Evolutionary conservation across 2,888 invertebrate genomes (phyloP), one percentile per base, ranked within the genome.

Genomic region (Oligia latruncula): DNA sequence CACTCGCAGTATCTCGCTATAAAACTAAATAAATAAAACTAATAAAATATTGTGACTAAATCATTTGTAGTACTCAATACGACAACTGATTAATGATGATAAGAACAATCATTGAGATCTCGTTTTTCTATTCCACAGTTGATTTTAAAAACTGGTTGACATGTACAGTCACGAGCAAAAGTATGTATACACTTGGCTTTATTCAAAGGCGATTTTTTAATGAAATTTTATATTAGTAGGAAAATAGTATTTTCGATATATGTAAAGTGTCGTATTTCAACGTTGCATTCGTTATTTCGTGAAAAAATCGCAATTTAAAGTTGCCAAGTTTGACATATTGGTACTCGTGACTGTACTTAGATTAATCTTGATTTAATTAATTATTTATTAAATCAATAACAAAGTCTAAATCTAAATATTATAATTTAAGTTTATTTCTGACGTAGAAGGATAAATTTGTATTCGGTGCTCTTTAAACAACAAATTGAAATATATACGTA

Each of bases 11-110:
- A 71, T 75, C 68, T 78, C 58, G 43, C 17, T 15, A 23, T 23
- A 9, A 58, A 84, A 81, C 55, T 40, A 55, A 55, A 62, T 8
- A 40, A 8, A 46, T 55, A 55, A 17, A 46, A 55, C n/a, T 4
- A 52, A 58, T 43, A 66, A 55, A 66, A 71, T 20, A 35, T 13
- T 20, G n/a, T 15, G 23, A 29, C 17, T 64, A 46, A 58, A 83
- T 71, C 17, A 52, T 23, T 62, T 86, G 83, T 86, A 71, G 76
- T 82, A 0, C 49, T 68, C n/a, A 73, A 67, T 81, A 85, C n/a
- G 66, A 85, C 86, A 40, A 62, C 35, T 65, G 35, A 65, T 73
- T 81, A 52, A 62, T 55, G 17, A 29, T n/a, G 2, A 29, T 29
- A 13, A 60, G 13, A 43, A 60, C 1, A 23, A 5, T 40, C 64